phyloP scores from a whole-genome alignment of 2,797 vertebrate genomes.

The Brachyalestes nurse region DNA sequence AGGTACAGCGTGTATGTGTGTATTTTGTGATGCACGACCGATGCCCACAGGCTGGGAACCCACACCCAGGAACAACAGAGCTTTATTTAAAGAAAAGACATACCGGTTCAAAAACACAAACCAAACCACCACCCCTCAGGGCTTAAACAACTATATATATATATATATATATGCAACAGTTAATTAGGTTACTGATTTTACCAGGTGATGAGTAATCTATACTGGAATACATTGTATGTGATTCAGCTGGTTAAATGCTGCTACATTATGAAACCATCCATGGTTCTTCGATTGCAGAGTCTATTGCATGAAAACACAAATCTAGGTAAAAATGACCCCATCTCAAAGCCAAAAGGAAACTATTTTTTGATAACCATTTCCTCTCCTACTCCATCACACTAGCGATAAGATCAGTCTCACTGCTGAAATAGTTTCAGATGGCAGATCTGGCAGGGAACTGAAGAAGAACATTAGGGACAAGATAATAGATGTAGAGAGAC shows the following conservation, averaged over 20 bases:
- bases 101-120: too few relatives aligned
- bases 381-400: conserved; percentile 28
- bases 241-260: not conserved
- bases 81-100: too few relatives aligned
- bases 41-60: too few relatives aligned
- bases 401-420: conserved; percentile 32
- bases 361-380: conserved; percentile 43
- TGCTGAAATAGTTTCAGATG: conserved; percentile 21
- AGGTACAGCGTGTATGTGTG: too few relatives aligned
- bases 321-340: not conserved
- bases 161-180: too few relatives aligned
- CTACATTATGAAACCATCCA: conserved; percentile 13
- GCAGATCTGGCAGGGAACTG: not conserved
- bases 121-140: too few relatives aligned
- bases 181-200: too few relatives aligned
- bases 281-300: conserved; percentile 14
- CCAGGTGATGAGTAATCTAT: too few relatives aligned
- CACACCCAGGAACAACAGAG: too few relatives aligned
- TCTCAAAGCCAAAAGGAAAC: conserved; percentile 27
- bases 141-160: too few relatives aligned
- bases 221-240: too few relatives aligned
- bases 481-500: not conserved
- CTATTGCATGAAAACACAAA: not conserved
- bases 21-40: too few relatives aligned
- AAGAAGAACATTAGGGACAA: not conserved